phyloP scores from a whole-genome alignment of 2,797 vertebrate genomes.

The Salmo trutta region DNA sequence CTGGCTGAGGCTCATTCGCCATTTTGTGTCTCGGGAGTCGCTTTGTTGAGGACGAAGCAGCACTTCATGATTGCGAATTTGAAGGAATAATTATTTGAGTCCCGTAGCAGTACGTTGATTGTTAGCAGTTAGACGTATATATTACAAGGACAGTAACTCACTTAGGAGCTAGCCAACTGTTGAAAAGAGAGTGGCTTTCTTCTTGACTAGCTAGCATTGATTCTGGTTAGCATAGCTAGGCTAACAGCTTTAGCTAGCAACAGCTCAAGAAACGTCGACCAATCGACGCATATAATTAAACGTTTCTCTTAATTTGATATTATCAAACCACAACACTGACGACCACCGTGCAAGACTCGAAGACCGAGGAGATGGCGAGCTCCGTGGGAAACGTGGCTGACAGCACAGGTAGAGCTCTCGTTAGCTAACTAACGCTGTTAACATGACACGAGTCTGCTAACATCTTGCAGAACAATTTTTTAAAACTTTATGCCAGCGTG shows the following conservation, averaged over 20 bases:
- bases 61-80: constrained; percentile 10
- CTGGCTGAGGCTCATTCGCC: constrained; percentile 62
- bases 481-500: background rate
- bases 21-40: constrained; percentile 69
- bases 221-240: background rate
- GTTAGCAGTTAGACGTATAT: background rate
- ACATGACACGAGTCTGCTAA: background rate
- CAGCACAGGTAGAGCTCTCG: constrained; percentile 86
- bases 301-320: background rate
- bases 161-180: background rate
- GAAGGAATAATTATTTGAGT: background rate
- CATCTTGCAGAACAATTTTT: background rate
- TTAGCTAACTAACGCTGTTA: background rate
- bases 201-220: background rate
- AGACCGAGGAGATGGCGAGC: constrained; percentile 89
- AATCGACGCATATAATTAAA: background rate
- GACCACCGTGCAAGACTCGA: constrained; percentile 70
- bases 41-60: constrained; percentile 59
- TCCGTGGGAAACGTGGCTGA: constrained; percentile 98
- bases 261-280: background rate
- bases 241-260: background rate
- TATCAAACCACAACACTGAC: constrained; percentile 68
- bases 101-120: background rate
- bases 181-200: background rate
- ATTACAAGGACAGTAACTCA: background rate